phyloP scores from a whole-genome alignment of 2,797 vertebrate genomes.

The Microctenopoma lineatum region DNA sequence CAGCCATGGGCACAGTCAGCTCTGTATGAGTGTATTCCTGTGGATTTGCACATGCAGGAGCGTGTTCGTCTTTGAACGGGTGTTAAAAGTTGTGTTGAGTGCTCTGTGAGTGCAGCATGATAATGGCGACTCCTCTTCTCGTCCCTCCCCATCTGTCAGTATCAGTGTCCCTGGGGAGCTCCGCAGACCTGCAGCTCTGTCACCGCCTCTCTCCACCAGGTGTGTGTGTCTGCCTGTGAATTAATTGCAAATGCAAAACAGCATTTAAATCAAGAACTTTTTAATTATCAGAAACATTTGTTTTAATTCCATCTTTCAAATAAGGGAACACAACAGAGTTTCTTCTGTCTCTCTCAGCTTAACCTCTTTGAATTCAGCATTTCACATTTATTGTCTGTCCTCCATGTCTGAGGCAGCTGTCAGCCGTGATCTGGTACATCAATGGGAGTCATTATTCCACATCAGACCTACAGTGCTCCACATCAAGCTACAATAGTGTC shows the following conservation, averaged over 20 bases:
- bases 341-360: slow-evolving; percentile 23
- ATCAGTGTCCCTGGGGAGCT: slow-evolving; percentile 16
- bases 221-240: slow-evolving; percentile 3
- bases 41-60: slow-evolving; percentile 10
- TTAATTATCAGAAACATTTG: slow-evolving; percentile 1
- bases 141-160: slow-evolving; percentile 13
- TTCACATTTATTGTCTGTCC: slow-evolving; percentile 20
- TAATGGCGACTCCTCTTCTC: slow-evolving; percentile 18
- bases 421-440: slow-evolving; percentile 7
- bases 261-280: slow-evolving; percentile 10
- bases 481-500: neutral
- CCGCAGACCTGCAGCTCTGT: slow-evolving; percentile 8
- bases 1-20: slow-evolving; percentile 6
- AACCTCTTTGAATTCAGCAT: slow-evolving; percentile 1
- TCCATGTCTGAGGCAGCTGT: slow-evolving; percentile 22
- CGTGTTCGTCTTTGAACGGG: slow-evolving; percentile 17
- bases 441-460: slow-evolving; percentile 16
- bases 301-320: slow-evolving; percentile 19
- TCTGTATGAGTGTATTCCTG: slow-evolving; percentile 1
- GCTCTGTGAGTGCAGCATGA: slow-evolving; percentile 12
- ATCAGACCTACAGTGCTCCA: slow-evolving; percentile 14
- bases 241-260: neutral
- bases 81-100: slow-evolving; percentile 20
- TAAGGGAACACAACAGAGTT: slow-evolving; percentile 17
- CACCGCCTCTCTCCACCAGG: neutral